Evolutionary conservation across 2,888 invertebrate genomes (phyloP), one percentile per base, ranked within the genome.

Genomic region (Eremobia ochroleuca): DNA sequence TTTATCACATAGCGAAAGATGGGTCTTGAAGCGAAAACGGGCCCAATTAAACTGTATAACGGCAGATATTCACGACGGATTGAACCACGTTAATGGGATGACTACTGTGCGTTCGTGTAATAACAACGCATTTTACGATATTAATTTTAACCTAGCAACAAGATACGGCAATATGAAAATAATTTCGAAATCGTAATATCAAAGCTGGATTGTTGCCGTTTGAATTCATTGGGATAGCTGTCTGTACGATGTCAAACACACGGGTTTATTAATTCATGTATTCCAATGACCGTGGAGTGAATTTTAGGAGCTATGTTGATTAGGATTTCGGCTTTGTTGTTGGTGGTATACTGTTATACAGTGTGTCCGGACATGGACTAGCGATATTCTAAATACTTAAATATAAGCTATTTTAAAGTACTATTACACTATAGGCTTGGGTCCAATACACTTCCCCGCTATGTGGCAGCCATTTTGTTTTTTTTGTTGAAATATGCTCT

Each of bases 31-130:
- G 78, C 87, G 90, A 87, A 89, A 91, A 90, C 89, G 89, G 85
- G 89, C 92, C 94, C 94, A 95, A 96, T 96, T 96, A 96, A 90
- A 91, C 86, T 91, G 88, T 91, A 90, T 91, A 93, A 92, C 91
- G 90, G 89, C 88, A 88, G 88, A 91, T 90, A 92, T 91, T 91
- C 90, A 90, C 90, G 90, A 90, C 83, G 90, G 91, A 93, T 93
- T 91, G 90, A 91, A 88, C 92, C 87, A 87, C 85, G 89, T 90
- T 93, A 94, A 94, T 93, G 92, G 92, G 92, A 86, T 83, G 85
- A 83, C 71, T 81, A 52, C 84, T 77, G 89, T 87, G 90, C 85
- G 84, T 88, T 85, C 55, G 31, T 81, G 82, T 90, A 90, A 91
- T 91, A 91, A 91, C 89, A 88, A 85, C 90, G 87, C 88, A 90